A percentile compares a stretch with the other conserved stretches of the same genome.
Conservation (phyloP, 2,797 vertebrate genomes). For the Protosalanx chinensis region DNA sequence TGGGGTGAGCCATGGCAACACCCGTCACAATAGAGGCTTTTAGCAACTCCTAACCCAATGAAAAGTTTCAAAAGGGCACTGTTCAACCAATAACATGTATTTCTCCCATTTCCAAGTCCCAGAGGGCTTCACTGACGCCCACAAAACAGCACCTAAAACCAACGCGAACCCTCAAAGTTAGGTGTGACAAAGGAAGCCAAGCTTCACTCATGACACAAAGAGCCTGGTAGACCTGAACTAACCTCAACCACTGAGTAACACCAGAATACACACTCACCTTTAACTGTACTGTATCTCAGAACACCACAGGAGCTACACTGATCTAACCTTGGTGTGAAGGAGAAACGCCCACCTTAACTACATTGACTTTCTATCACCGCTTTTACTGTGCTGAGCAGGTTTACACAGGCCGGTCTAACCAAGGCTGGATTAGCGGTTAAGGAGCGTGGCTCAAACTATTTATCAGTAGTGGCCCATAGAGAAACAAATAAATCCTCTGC, state of each 20-base stretch:
- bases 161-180: neutral
- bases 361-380: neutral
- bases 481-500: conserved; percentile 49
- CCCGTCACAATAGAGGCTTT: neutral
- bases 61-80: neutral
- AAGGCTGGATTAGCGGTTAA: too few species aligned
- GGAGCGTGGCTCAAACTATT: conserved; percentile 7
- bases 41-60: neutral
- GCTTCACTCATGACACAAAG: neutral
- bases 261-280: neutral
- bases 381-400: too few species aligned
- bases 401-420: too few species aligned
- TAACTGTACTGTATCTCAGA: too few species aligned
- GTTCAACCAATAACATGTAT: too few species aligned
- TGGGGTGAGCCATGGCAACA: neutral
- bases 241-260: neutral
- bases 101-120: too few species aligned
- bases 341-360: neutral
- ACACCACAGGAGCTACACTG: neutral
- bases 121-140: too few species aligned
- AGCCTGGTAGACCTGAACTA: neutral
- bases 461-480: conserved; percentile 53
- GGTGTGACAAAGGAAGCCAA: neutral
- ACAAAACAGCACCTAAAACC: too few species aligned
- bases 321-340: neutral